phyloP scores from a whole-genome alignment of 2,797 vertebrate genomes.

The Catostomus latipinnis region DNA sequence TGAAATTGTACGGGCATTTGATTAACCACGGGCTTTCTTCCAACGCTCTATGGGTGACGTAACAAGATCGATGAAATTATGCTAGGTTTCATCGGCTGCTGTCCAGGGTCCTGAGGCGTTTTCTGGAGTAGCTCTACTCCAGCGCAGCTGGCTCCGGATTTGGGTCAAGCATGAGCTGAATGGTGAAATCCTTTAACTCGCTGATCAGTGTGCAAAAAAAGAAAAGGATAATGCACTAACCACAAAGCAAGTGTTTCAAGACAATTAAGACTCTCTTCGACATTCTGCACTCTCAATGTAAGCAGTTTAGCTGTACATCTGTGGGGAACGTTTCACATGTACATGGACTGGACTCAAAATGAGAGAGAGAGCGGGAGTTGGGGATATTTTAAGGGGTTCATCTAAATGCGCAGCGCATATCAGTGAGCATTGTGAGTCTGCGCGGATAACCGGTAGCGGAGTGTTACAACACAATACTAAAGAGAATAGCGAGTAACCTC shows the following conservation, averaged over 20 bases:
- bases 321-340: background rate
- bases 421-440: constrained; percentile 54
- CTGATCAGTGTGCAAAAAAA: background rate
- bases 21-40: background rate
- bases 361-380: constrained; percentile 17
- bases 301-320: background rate
- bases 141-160: constrained; percentile 27
- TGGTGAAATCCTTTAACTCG: constrained; percentile 11
- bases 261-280: background rate
- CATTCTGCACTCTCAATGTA: background rate
- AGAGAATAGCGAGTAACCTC: constrained; percentile 15
- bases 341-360: background rate
- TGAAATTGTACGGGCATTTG: background rate
- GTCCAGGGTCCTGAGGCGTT: constrained; percentile 53
- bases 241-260: background rate
- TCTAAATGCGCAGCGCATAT: constrained; percentile 57
- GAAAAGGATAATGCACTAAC: background rate
- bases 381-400: constrained; percentile 40
- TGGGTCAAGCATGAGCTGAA: constrained; percentile 46
- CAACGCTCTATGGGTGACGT: background rate
- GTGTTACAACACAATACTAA: constrained; percentile 30
- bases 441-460: constrained; percentile 38
- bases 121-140: constrained; percentile 16
- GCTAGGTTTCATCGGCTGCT: constrained; percentile 26
- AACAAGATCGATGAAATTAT: constrained; percentile 13